Base-by-base conservation (phyloP, 2,113 vertebrate species). In the Neolamprologus toae region DNA sequence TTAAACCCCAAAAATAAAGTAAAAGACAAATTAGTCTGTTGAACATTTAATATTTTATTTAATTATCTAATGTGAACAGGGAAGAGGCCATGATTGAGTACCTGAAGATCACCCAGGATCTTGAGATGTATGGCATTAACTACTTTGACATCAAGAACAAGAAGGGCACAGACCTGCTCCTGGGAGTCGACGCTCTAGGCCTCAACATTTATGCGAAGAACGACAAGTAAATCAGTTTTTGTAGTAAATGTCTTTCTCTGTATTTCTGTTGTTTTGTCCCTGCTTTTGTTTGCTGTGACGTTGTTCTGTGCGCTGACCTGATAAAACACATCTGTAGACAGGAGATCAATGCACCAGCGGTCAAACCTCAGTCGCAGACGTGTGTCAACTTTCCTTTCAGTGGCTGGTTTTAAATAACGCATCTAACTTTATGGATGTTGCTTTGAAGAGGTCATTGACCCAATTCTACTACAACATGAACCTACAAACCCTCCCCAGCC, bases 141-240 rank as follows among this genome's bases (percentile, higher is more conserved):
- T 99, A 97, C 92, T 99, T 99, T 82, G 98, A 99, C 91, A 99
- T 99, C 93, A 99, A 99, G 95, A 99, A 99, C 91, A 98, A 98
- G 94, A 99, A 99, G 93, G 97, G 97, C 88, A 98, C 98, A 13
- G 98, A 99, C 16, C 97, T 99, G 73, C 99, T 97, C 98, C 94
- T 99, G 63, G 99, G 99, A 2, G 98, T 99, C 1, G 99, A 99
- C 92, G 97, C 98, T 14, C 96, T 99, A 66, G 99, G 99, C 17
- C 96, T 99, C 17, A 99, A 99, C 92, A 99, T 99, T 94, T 99
- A 99, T 57, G 98, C 96, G 78, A 99, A 98, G 80, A 96, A 98
- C 0, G 98, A 99, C 94, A 99, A 95, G 99, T 99, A 93, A 97
- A 81, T 51, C 9, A 9, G 10, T 49, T 31, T 78, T 51, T 78